Conservation (phyloP, 2,888 invertebrate species). For the Nephrotoma guestfalica region DNA sequence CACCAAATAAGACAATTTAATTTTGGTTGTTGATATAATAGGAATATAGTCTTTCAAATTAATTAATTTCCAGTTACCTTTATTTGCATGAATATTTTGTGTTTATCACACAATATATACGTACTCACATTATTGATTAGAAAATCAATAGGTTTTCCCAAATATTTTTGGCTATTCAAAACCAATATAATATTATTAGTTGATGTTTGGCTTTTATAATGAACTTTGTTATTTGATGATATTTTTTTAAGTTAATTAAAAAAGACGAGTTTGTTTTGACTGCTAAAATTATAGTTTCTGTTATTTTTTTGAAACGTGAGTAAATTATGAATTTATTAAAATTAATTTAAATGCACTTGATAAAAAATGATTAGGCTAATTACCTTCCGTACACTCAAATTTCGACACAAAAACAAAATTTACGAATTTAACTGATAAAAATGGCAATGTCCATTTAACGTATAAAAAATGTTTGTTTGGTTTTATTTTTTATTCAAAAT, state of each 20-base stretch:
- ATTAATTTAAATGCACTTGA: too few species aligned
- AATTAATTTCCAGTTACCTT: not conserved
- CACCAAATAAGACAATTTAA: not conserved
- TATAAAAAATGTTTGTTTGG: too few species aligned
- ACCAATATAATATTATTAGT: not conserved
- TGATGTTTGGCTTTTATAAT: not conserved
- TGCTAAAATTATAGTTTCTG: not conserved
- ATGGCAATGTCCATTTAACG: too few species aligned
- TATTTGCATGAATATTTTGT: not conserved
- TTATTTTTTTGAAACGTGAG: not conserved
- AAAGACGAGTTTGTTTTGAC: not conserved
- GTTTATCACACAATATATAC: not conserved
- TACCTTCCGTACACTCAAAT: too few species aligned
- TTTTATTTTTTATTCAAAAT: too few species aligned
- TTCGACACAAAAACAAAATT: too few species aligned
- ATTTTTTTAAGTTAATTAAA: not conserved
- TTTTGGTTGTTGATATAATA: not conserved
- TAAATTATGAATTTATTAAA: not conserved
- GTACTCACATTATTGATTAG: not conserved
- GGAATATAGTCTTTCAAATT: not conserved
- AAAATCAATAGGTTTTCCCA: not conserved
- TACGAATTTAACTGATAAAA: too few species aligned
- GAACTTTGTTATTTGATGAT: not conserved
- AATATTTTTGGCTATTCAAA: not conserved
- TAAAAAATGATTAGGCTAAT: too few species aligned